A percentile compares a stretch with the other conserved stretches of the same genome.
phyloP scores from a whole-genome alignment of 2,113 vertebrate species.

The Circaetus cinerascens region DNA sequence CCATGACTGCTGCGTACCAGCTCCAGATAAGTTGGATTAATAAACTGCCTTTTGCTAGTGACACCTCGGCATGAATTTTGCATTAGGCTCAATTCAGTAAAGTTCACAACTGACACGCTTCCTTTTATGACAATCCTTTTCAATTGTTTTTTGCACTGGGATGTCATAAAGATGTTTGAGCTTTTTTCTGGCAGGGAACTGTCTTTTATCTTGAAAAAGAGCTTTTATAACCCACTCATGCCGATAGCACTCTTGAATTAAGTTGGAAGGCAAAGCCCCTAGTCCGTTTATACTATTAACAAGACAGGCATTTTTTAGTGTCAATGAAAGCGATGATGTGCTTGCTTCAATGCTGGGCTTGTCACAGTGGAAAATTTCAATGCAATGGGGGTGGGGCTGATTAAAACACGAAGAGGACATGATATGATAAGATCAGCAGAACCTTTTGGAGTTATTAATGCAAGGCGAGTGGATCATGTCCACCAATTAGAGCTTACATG shows the following conservation, averaged over 20 bases:
- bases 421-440: slow-evolving; percentile 35
- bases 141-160: slow-evolving; percentile 5
- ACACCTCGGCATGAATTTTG: slow-evolving; percentile 62
- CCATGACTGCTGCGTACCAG: slow-evolving; percentile 25
- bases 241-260: slow-evolving; percentile 2
- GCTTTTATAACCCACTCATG: slow-evolving; percentile 50
- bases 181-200: slow-evolving; percentile 5
- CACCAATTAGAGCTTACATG: not conserved
- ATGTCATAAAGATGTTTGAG: slow-evolving; percentile 44
- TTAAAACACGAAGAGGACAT: not conserved
- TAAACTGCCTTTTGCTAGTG: slow-evolving; percentile 48
- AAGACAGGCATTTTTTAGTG: slow-evolving; percentile 32
- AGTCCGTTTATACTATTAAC: slow-evolving; percentile 48
- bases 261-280: slow-evolving; percentile 28
- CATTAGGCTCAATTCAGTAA: slow-evolving; percentile 57
- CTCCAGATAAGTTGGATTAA: slow-evolving; percentile 41
- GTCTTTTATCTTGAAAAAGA: slow-evolving; percentile 57
- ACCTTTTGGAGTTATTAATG: slow-evolving; percentile 8
- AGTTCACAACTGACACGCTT: slow-evolving; percentile 54
- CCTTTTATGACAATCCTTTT: slow-evolving; percentile 45
- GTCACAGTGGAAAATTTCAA: not conserved
- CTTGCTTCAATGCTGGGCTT: not conserved
- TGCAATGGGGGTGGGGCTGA: not conserved
- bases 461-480: not conserved
- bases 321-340: not conserved